phyloP scores from a whole-genome alignment of 2,113 vertebrate genomes.

The Misgurnus anguillicaudatus region DNA sequence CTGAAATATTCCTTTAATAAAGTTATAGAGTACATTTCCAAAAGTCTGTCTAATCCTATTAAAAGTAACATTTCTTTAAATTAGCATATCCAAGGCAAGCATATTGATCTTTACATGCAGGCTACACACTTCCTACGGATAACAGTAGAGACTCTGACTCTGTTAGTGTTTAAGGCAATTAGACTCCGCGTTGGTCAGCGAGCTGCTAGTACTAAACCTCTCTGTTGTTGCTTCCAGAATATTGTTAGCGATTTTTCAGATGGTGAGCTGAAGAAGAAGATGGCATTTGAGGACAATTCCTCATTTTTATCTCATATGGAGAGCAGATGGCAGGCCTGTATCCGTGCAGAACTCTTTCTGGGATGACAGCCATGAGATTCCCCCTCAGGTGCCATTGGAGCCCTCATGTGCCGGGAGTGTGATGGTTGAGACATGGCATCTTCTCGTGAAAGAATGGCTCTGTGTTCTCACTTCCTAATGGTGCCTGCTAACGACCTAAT shows the following conservation, averaged over 20 bases:
- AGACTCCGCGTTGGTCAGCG: not conserved
- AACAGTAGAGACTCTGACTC: not conserved
- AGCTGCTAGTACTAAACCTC: not conserved
- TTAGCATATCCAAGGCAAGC: not conserved
- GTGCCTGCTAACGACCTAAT: conserved; percentile 61
- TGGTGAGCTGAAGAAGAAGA: conserved; percentile 56
- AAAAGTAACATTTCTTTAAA: not conserved
- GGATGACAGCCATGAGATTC: conserved; percentile 79
- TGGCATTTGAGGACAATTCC: conserved; percentile 68
- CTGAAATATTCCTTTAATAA: not conserved
- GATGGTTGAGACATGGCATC: conserved; percentile 75
- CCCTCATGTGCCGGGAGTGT: conserved; percentile 72
- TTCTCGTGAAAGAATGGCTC: conserved; percentile 66
- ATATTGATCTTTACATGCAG: not conserved
- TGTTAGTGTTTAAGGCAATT: conserved; percentile 1
- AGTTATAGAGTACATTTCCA: too few species aligned
- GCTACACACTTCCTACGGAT: not conserved
- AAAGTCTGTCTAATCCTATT: not conserved
- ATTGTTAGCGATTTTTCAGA: not conserved
- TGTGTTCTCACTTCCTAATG: conserved; percentile 60
- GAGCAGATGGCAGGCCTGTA: conserved; percentile 80
- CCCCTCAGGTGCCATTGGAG: conserved; percentile 80
- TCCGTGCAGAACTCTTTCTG: conserved; percentile 77
- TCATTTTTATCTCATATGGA: conserved; percentile 75
- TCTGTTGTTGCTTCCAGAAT: conserved; percentile 4